Evolutionary conservation across 2,888 invertebrate species (phyloP), one percentile per base, ranked within the genome.

Genomic region (Achlya flavicornis): DNA sequence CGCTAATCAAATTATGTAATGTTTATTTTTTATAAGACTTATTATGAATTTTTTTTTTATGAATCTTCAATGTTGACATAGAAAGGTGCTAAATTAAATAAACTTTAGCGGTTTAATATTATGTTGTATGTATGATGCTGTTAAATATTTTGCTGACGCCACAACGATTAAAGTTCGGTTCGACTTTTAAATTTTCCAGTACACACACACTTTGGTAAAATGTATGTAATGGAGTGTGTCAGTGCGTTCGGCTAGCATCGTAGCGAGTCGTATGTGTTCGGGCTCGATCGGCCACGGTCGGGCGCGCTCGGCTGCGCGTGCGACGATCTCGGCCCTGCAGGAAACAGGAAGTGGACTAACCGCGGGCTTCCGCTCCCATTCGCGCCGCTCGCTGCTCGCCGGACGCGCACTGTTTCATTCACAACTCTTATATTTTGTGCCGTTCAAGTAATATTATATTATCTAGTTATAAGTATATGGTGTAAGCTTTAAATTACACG

Each of bases 331-430:
- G 86, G 88, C 91, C 90, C 91, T 86, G 89, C 93, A 92, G 93
- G 93, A 93, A 92, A 93, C 93, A 92, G 93, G 93, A 93, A 93
- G 93, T 93, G 92, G 91, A 92, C 90, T 93, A 93, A 93, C 93
- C 93, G 92, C 93, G 88, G 84, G 89, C 86, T 92, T 93, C 93
- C 93, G 93, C 93, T 93, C 93, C 91, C 93, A 93, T 92, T 93
- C 90, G 93, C 86, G 79, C 78, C 83, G 81, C 80, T 77, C 84
- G 76, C 81, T 76, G 79, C 79, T 76, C 80, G 82, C 80, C 87
- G 87, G 86, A 84, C 87, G 89, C 88, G 85, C 87, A 85, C 88
- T 88, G 89, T 90, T 90, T 89, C 90, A 89, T 91, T 92, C 90
- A 89, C 82, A 77, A 83, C 83, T 81, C 81, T 83, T 79, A 84